phyloP scores from a whole-genome alignment of 2,797 vertebrate genomes.

The Leptodactylus fallax region DNA sequence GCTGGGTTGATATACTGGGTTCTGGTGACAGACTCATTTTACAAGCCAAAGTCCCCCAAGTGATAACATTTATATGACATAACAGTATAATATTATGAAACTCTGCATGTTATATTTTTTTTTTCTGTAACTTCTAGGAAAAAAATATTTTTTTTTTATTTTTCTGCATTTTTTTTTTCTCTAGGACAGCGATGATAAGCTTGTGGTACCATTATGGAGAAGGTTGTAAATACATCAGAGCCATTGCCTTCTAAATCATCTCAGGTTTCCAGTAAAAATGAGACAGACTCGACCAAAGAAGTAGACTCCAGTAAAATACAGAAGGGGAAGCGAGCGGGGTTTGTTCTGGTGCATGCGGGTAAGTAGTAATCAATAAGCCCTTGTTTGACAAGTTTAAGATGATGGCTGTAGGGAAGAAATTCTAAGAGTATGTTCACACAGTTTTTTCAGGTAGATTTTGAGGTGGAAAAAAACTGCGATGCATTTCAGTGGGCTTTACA shows the following conservation, averaged over 20 bases:
- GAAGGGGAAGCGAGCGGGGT: slow-evolving; percentile 85
- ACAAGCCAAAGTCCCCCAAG: no score
- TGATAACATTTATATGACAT: no score
- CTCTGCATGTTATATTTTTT: no score
- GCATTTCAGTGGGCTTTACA: no score
- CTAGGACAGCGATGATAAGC: slow-evolving; percentile 76
- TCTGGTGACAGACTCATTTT: no score
- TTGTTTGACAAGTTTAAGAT: no score
- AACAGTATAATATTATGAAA: no score
- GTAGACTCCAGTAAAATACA: slow-evolving; percentile 77
- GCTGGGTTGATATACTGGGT: no score
- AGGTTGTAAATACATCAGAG: slow-evolving; percentile 84
- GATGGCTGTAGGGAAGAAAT: no score
- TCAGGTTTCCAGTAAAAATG: slow-evolving; percentile 76
- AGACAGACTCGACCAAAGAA: slow-evolving; percentile 78
- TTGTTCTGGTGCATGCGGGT: slow-evolving; percentile 99
- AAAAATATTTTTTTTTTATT: slow-evolving; percentile 16
- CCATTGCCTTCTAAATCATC: slow-evolving; percentile 82
- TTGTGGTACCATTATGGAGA: slow-evolving; percentile 89
- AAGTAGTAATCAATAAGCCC: slow-evolving; percentile 56
- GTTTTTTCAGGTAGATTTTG: background rate
- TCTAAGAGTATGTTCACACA: background rate
- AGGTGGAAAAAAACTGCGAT: no score
- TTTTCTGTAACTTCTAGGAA: no score
- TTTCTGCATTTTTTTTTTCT: slow-evolving; percentile 73